Percentiles rank a stretch among this genome's conserved stretches.
Conservation (phyloP, 2,797 vertebrate genomes). For the Pipistrellus kuhlii region DNA sequence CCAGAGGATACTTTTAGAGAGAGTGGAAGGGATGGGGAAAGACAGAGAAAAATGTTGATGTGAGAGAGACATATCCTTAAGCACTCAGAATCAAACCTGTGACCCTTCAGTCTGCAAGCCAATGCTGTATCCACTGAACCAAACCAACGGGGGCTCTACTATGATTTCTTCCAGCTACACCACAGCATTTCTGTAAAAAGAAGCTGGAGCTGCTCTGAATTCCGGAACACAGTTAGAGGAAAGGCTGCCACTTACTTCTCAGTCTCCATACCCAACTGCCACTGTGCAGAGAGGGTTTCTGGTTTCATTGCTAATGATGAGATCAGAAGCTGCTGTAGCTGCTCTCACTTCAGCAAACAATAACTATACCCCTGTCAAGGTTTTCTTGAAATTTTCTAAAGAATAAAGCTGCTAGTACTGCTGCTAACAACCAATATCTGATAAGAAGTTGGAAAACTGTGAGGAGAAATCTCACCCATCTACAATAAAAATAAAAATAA, state of each 20-base stretch:
- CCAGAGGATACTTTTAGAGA: too few species aligned
- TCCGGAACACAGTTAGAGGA: constrained; percentile 52
- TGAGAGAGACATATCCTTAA: too few species aligned
- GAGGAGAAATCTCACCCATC: constrained; percentile 56
- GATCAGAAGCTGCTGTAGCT: constrained; percentile 74
- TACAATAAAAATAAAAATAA: neutral
- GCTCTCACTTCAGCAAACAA: constrained; percentile 60
- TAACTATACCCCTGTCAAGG: constrained; percentile 44
- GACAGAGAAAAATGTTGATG: too few species aligned
- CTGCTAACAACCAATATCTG: constrained; percentile 76
- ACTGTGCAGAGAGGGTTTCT: constrained; percentile 79
- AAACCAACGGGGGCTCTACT: too few species aligned
- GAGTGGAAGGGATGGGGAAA: too few species aligned
- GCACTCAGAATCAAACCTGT: too few species aligned
- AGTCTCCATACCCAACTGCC: constrained; percentile 56
- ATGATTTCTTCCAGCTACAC: constrained; percentile 48
- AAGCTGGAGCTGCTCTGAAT: constrained; percentile 52
- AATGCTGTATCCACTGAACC: too few species aligned
- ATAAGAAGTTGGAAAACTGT: constrained; percentile 74
- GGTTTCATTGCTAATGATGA: constrained; percentile 73
- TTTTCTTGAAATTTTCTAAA: constrained; percentile 75
- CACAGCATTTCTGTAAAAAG: neutral
- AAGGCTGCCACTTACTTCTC: constrained; percentile 46
- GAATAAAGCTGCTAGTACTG: constrained; percentile 73
- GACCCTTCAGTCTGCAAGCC: too few species aligned